Conservation (phyloP, 2,888 invertebrate genomes). For the Chloroclystis v-ata region DNA sequence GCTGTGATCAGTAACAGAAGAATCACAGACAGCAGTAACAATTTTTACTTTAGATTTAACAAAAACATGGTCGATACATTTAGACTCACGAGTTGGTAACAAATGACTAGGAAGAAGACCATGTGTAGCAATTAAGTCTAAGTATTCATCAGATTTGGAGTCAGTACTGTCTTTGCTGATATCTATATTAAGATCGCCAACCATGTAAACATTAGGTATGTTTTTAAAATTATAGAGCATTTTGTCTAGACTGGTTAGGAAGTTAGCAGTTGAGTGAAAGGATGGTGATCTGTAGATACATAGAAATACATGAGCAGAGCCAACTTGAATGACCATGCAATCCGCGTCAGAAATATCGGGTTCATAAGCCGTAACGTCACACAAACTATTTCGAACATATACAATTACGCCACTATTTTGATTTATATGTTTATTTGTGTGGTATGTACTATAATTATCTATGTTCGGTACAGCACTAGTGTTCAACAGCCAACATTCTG, state of each 20-base stretch:
- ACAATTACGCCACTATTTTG: neutral
- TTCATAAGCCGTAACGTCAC: neutral
- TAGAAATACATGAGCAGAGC: too few species aligned
- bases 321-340: too few species aligned
- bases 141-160: neutral
- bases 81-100: neutral
- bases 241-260: too few species aligned
- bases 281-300: too few species aligned
- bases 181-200: too few species aligned
- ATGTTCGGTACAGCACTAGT: neutral
- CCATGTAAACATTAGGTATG: too few species aligned
- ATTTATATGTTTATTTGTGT: neutral
- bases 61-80: neutral
- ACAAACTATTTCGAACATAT: neutral
- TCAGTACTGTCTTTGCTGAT: neutral
- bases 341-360: neutral
- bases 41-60: neutral
- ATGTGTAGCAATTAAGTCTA: conserved; percentile 1
- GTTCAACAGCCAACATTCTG: neutral
- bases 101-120: neutral
- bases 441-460: neutral
- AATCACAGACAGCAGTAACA: conserved; percentile 1
- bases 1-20: conserved; percentile 1
- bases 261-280: too few species aligned
- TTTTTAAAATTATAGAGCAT: too few species aligned